A percentile compares a stretch with the other conserved stretches of the same genome.
Conservation (phyloP, 1,140 invertebrate species). For the Caenorhabditis remanei region DNA sequence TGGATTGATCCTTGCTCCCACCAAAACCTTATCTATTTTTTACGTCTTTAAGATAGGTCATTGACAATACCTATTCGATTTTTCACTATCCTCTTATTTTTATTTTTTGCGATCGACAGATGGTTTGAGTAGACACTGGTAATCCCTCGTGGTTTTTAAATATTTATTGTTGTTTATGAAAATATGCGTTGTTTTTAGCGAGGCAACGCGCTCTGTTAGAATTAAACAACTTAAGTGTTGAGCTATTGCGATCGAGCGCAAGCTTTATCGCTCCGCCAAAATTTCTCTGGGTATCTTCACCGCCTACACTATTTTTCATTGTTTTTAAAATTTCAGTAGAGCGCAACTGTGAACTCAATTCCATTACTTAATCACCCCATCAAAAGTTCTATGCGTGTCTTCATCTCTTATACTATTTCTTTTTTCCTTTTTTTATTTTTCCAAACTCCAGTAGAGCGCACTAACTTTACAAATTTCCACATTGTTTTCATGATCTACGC, state of each 20-base stretch:
- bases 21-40: not conserved
- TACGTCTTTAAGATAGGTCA: not conserved
- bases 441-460: too few species aligned
- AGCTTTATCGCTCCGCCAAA: too few species aligned
- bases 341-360: too few species aligned
- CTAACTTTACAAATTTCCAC: not conserved
- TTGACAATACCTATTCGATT: not conserved
- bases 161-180: not conserved
- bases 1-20: conserved; percentile 12
- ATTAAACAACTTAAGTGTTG: not conserved
- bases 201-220: not conserved
- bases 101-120: not conserved
- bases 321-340: too few species aligned
- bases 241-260: too few species aligned
- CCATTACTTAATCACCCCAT: too few species aligned
- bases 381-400: too few species aligned
- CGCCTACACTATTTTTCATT: too few species aligned
- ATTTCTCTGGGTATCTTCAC: too few species aligned
- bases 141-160: conserved; percentile 8
- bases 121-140: not conserved
- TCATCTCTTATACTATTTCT: too few species aligned
- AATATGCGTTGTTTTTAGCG: not conserved
- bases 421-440: too few species aligned
- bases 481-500: not conserved
- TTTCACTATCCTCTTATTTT: not conserved